Conservation (phyloP, 2,113 vertebrate species). For the Amia ocellicauda region DNA sequence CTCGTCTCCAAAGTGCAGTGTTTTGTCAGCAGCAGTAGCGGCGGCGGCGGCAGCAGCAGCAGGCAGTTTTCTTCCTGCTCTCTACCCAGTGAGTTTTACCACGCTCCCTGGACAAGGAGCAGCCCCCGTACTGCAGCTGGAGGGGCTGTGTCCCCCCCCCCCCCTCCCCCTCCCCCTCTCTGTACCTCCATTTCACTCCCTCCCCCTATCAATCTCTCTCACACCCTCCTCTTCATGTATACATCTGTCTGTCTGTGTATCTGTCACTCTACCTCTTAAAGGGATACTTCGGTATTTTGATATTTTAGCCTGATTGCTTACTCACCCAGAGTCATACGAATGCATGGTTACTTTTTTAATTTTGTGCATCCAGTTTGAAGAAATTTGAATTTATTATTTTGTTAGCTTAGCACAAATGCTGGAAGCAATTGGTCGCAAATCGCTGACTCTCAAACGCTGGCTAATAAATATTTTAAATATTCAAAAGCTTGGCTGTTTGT, state of each 20-base stretch:
- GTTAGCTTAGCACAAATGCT: too few relatives aligned
- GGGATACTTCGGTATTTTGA: too few relatives aligned
- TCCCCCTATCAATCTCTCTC: conserved; percentile 5
- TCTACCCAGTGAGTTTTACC: conserved; percentile 49
- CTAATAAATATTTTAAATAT: too few relatives aligned
- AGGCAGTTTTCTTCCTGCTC: conserved; percentile 43
- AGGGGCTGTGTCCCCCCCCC: not conserved
- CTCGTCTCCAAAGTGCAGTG: conserved; percentile 38
- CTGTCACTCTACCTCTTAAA: not conserved
- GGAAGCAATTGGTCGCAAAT: too few relatives aligned
- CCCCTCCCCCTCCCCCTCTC: not conserved
- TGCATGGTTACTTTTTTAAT: too few relatives aligned
- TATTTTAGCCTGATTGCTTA: too few relatives aligned
- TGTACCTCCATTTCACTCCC: not conserved
- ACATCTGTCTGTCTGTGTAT: not conserved
- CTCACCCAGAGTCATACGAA: too few relatives aligned
- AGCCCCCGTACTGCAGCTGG: conserved; percentile 37
- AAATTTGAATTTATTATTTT: too few relatives aligned
- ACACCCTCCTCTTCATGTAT: not conserved
- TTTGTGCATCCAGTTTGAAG: too few relatives aligned
- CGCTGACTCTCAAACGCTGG: too few relatives aligned
- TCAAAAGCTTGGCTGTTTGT: too few relatives aligned
- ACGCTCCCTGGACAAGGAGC: conserved; percentile 41
- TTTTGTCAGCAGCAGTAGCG: conserved; percentile 25
- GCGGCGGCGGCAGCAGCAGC: conserved; percentile 50